Base-by-base conservation (phyloP, 2,888 invertebrate species). In the Ceramica pisi region DNA sequence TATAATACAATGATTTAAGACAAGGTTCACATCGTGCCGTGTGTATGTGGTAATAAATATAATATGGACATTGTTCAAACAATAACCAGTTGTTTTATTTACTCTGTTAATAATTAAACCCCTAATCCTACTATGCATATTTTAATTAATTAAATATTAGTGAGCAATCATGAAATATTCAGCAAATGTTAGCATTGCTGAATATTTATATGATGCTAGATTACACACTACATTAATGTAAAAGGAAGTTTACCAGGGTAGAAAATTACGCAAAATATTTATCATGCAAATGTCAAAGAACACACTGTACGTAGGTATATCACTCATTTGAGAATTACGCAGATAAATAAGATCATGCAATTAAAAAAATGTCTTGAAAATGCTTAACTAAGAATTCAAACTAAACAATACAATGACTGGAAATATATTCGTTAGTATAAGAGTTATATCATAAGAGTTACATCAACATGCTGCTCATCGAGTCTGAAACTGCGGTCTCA, bases 11-110 rank as follows among this genome's bases (percentile, higher is more conserved):
- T 97, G 97, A 97, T 97, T 96, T 97, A 97, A 97, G 97, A 97
- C 97, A 97, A 97, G 97, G 97, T 98, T 98, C 98, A 98, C 98
- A 97, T 97, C 97, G 98, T 98, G 98, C 98, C 98, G 98, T 97
- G 97, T 97, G 97, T 98, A 97, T 98, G 97, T 98, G 98, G 97
- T 97, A 97, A 97, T 97, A 97, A 97, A 97, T 97, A 97, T 97
- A 97, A 97, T 97, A 97, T 97, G 97, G 97, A 98, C 97, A 97
- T 97, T 98, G 98, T 98, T 97, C 97, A 98, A 97, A 97, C 97
- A 97, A 97, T 95, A 94, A 97, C 91, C 92, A 92, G 93, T 94
- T 95, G 94, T 96, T 95, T 95, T 91, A 96, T 95, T 95, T 95
- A 81, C 44, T 77, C 71, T 76, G 71, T 61, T 74, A 67, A 48